Conservation (phyloP, 2,113 vertebrate species). For the Myanophis thanlyinensis region DNA sequence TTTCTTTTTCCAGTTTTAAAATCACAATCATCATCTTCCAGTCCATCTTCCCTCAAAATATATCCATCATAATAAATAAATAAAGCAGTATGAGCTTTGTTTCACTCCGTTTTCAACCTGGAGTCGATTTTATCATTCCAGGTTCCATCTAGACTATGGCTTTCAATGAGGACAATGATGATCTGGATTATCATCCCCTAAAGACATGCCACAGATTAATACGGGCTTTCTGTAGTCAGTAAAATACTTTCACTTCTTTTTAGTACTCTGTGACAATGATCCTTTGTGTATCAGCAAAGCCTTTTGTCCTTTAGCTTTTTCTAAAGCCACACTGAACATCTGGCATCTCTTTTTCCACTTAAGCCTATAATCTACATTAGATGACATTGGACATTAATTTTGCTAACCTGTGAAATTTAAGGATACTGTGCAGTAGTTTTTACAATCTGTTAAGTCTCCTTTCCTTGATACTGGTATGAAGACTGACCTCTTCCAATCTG, state of each 20-base stretch:
- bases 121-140: not conserved
- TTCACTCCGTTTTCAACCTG: not conserved
- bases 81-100: not conserved
- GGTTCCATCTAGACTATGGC: not conserved
- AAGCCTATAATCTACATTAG: not conserved
- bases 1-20: not conserved
- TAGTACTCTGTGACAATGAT: not conserved
- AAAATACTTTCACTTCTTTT: not conserved
- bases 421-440: not conserved
- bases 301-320: not conserved
- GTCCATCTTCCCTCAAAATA: not conserved
- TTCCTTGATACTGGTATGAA: not conserved
- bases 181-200: not conserved
- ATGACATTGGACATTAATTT: not conserved
- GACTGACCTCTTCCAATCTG: not conserved
- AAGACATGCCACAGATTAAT: not conserved
- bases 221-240: not conserved
- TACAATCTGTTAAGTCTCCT: not conserved
- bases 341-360: not conserved
- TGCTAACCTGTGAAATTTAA: not conserved
- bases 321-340: not conserved
- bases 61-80: not conserved
- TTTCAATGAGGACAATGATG: not conserved
- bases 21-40: not conserved
- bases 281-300: not conserved